phyloP scores from a whole-genome alignment of 2,797 vertebrate genomes.

The Pseudopleuronectes americanus region DNA sequence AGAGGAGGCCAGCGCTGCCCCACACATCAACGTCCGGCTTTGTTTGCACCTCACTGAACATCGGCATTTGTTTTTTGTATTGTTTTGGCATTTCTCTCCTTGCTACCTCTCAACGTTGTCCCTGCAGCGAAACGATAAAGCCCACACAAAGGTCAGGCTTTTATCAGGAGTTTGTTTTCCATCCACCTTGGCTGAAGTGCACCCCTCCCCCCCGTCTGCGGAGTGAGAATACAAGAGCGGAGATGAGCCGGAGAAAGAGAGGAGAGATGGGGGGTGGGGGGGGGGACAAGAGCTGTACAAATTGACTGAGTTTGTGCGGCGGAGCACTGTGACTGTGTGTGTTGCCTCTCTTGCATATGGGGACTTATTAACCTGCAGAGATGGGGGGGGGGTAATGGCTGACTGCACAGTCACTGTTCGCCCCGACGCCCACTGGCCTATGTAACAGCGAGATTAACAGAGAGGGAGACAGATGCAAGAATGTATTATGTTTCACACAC shows the following conservation, averaged over 20 bases:
- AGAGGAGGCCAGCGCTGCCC: conserved; percentile 20
- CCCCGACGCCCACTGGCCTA: neutral
- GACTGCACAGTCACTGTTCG: conserved; percentile 41
- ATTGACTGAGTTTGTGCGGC: conserved; percentile 16
- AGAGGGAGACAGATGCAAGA: conserved; percentile 16
- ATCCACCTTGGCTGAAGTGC: conserved; percentile 50
- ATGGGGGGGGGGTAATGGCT: conserved; percentile 24
- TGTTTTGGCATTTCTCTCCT: conserved; percentile 61
- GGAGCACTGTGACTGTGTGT: neutral
- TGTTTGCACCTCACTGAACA: conserved; percentile 53
- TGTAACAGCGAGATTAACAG: conserved; percentile 36
- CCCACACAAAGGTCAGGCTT: conserved; percentile 71
- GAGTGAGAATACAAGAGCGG: conserved; percentile 18
- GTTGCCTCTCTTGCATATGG: conserved; percentile 43
- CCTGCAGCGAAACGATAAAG: conserved; percentile 62
- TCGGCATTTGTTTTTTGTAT: conserved; percentile 37
- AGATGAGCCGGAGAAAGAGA: conserved; percentile 9
- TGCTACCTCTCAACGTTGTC: conserved; percentile 40
- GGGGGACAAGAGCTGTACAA: conserved; percentile 2
- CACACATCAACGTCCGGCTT: conserved; percentile 40
- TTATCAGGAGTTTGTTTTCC: conserved; percentile 65
- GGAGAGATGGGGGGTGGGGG: neutral
- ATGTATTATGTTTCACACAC: conserved; percentile 23
- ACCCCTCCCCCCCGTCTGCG: neutral
- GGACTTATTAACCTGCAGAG: conserved; percentile 57